phyloP scores from a whole-genome alignment of 2,113 vertebrate genomes.

The Enhydra lutris region DNA sequence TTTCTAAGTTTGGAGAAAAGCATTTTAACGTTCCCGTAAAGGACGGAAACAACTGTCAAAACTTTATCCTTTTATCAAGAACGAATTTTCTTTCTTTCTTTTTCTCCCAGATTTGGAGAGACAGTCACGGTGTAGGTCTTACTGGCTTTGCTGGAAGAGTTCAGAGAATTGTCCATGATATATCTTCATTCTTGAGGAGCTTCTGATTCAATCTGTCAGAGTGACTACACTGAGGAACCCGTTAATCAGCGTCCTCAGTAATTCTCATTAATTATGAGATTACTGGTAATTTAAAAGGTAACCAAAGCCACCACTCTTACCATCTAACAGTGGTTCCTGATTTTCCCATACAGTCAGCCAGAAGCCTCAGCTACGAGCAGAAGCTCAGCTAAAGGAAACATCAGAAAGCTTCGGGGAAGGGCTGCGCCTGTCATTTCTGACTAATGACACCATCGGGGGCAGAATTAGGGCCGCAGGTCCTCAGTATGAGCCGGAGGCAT shows the following conservation, averaged over 20 bases:
- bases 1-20: neutral
- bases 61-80: neutral
- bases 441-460: neutral
- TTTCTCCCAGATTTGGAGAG: neutral
- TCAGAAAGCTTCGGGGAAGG: neutral
- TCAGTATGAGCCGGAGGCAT: neutral
- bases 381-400: neutral
- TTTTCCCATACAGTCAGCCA: neutral
- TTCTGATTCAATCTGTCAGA: neutral
- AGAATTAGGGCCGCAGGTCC: neutral
- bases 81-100: neutral
- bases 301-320: neutral
- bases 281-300: neutral
- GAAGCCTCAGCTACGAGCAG: neutral
- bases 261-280: neutral
- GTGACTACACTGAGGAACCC: neutral
- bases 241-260: neutral
- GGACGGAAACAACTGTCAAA: neutral
- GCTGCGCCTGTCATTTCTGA: neutral
- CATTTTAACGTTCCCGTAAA: neutral
- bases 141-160: neutral
- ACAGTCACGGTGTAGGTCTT: neutral
- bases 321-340: neutral
- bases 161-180: neutral
- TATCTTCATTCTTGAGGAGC: neutral